Evolutionary conservation across 2,797 vertebrate species (phyloP), one percentile per base, ranked within the genome.

Genomic region (Pelodytes ibericus): DNA sequence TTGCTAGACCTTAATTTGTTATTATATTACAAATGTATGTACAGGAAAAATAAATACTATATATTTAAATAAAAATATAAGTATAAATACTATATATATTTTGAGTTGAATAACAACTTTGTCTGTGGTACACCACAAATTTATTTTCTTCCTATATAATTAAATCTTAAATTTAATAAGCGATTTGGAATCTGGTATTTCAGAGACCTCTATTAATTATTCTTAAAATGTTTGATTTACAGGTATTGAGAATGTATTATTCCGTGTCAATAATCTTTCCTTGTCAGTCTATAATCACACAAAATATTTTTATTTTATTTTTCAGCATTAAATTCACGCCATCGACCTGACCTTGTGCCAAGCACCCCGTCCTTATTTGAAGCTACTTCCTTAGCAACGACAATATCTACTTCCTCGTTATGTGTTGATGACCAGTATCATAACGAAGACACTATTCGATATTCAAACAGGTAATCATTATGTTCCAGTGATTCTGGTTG

Each of bases 351-450:
- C 80, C 85, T 93, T 82, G 90, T 93, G 15, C 90, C 91, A 3
- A 91, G 91, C 76, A 91, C 87, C 15, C 87, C 84, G 0, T 92
- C 90, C 22, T 80, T 92, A 27, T 92, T 91, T 82, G 91, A 93
- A 89, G 90, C 92, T 0, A 80, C 89, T 82, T 93, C 91, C 74
- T 84, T 92, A 84, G 86, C 89, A 57, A 93, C 92, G 27, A 92
- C 91, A 30, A 89, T 92, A 86, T 93, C 92, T 29, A 90, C 91
- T 65, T 92, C 91, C 74, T 93, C 90, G 13, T 77, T 92, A 67
- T 91, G 86, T 68, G 86, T 64, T 57, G 83, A 86, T 70, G 90
- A 92, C 24, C 85, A 79, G 41, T 87, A 83, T 79, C 86, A 88
- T 51, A 79, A 9, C 0, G 87, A 91, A 72, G 88, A 82, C 79